Evolutionary conservation across 2,888 invertebrate genomes (phyloP), one percentile per base, ranked within the genome.

Genomic region (Sipha maydis): DNA sequence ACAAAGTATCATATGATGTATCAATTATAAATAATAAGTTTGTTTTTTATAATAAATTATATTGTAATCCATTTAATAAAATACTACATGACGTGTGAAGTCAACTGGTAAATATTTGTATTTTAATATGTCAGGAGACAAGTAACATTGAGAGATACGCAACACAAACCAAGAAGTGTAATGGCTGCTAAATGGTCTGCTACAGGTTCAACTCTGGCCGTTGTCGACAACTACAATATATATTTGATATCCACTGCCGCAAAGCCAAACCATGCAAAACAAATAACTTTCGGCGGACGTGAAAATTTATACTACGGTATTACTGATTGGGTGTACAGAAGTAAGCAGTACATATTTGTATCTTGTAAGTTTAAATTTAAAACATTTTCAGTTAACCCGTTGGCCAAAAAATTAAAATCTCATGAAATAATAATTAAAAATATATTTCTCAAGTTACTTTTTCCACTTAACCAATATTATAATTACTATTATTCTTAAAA

Each of bases 251-350:
- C 92, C n/a, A 91, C 92, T 0, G 93, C 92, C 25, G 92, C 92
- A 90, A 90, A 91, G 85, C 91, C 94, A 84, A 92, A 91, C 1
- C 90, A 92, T 0, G 93, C 93, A 7, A 92, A 93, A 34, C 93
- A 94, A 90, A 92, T 97, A 61, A 96, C 97, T 0, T 92, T 91
- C 0, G 94, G 93, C 90, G 95, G 95, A 3, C 91, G 92, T 34
- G 11, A 75, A 38, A 94, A 94, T 14, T 93, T 97, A 85, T 95
- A 95, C 91, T 96, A 98, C 92, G 98, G 97, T 41, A 94, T 97
- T 19, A 96, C 97, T 56, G 98, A 98, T 92, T 98, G 98, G 98
- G 96, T 98, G 1, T 98, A 98, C 92, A 98, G 98, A 94, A 97
- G 96, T 96, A 91, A 91, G 92, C 91, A n/a, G 19, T 82, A 38